Conservation (phyloP, 2,113 vertebrate species). For the Ammospiza caudacuta region DNA sequence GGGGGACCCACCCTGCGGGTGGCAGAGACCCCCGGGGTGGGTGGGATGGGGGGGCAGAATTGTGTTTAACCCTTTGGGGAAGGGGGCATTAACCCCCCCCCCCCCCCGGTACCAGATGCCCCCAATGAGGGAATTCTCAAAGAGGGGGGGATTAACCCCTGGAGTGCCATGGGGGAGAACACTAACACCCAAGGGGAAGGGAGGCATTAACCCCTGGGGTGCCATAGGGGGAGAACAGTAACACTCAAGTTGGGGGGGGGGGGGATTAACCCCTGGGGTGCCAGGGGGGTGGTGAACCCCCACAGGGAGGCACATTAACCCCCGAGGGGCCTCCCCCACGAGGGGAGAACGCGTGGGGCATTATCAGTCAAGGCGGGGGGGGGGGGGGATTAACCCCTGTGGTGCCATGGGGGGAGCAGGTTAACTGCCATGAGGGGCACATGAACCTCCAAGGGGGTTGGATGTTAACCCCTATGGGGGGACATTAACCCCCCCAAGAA, state of each 20-base stretch:
- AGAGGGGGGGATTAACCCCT: not conserved
- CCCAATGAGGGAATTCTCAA: not conserved
- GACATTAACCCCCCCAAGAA: too few species aligned
- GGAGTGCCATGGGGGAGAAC: not conserved
- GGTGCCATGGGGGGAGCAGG: not conserved
- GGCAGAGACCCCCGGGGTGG: not conserved
- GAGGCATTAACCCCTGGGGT: not conserved
- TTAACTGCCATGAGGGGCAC: not conserved
- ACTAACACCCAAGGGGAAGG: not conserved
- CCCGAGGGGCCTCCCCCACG: not conserved
- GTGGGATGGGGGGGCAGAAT: too few species aligned
- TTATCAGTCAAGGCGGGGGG: not conserved
- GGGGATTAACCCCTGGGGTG: too few species aligned
- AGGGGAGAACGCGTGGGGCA: not conserved
- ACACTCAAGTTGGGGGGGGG: too few species aligned
- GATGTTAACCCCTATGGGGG: too few species aligned
- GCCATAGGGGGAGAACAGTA: too few species aligned
- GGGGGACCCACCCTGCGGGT: not conserved
- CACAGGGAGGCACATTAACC: not conserved
- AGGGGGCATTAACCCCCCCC: not conserved
- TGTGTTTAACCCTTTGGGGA: not conserved
- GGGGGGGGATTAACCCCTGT: not conserved
- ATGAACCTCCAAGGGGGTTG: not conserved
- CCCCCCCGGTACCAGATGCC: not conserved
- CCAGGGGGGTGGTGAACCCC: too few species aligned